These are phyloP conservation scores for Phrynocephalus versicolor DNA, from an alignment of 2,113 vertebrate genomes.

Conservation along the genomic window DNA sequence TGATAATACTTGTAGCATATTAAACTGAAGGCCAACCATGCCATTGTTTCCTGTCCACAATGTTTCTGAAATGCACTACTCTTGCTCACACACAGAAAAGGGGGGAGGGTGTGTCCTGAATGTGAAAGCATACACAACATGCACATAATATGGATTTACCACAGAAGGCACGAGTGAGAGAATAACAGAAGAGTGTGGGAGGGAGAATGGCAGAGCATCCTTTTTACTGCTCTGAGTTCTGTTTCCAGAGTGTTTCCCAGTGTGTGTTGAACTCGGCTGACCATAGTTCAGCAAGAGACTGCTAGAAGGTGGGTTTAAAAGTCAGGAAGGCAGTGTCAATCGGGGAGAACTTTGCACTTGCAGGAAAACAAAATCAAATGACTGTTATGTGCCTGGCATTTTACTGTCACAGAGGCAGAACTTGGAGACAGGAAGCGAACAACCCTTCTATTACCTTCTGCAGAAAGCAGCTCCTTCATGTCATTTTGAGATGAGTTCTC, in stretches of 20 bases:
- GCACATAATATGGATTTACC: too few relatives aligned
- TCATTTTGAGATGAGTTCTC: not conserved
- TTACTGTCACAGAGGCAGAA: not conserved
- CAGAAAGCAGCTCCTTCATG: not conserved
- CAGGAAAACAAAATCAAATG: not conserved
- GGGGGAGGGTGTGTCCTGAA: not conserved
- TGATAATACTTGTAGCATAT: slow-evolving; percentile 7
- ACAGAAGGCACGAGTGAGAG: not conserved
- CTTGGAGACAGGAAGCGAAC: not conserved
- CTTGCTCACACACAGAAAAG: not conserved
- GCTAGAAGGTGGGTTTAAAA: too few relatives aligned
- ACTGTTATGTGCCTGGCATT: not conserved
- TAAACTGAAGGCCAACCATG: not conserved
- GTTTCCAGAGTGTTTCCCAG: not conserved
- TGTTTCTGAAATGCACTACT: not conserved
- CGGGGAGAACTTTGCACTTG: not conserved
- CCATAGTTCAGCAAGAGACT: not conserved
- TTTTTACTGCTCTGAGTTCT: not conserved
- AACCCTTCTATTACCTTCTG: not conserved
- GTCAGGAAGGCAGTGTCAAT: not conserved
- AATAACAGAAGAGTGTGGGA: not conserved
- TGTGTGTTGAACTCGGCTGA: not conserved
- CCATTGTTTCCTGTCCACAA: not conserved
- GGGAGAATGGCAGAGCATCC: not conserved
- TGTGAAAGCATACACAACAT: not conserved